A percentile compares a stretch with the other conserved stretches of the same genome.
phyloP scores from a whole-genome alignment of 2,113 vertebrate species.

The Tetraodon nigroviridis region DNA sequence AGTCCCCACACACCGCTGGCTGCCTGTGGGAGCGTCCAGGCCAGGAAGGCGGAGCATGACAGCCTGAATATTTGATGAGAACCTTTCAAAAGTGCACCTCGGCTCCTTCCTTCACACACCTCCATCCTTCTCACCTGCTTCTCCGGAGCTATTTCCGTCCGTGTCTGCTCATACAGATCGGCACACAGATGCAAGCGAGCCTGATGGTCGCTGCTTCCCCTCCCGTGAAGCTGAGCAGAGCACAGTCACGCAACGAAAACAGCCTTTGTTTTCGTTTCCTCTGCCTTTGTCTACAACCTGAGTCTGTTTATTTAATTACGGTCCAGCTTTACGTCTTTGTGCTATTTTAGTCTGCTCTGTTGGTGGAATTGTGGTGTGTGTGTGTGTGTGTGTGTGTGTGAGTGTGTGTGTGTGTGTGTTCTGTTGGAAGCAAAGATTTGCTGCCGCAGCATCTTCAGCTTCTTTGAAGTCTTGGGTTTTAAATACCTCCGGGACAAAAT shows the following conservation, averaged over 20 bases:
- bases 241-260: slow-evolving; percentile 3
- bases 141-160: slow-evolving; percentile 39
- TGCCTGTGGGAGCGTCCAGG: slow-evolving; percentile 11
- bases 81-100: slow-evolving; percentile 22
- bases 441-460: slow-evolving; percentile 2
- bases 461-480: slow-evolving; percentile 22
- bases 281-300: background rate
- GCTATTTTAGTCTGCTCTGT: background rate
- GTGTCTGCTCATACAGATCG: slow-evolving; percentile 32
- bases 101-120: slow-evolving; percentile 39
- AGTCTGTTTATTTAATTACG: background rate
- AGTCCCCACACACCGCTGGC: slow-evolving; percentile 17
- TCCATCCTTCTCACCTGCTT: slow-evolving; percentile 12
- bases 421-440: slow-evolving; percentile 9
- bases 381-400: background rate
- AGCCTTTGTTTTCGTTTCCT: background rate
- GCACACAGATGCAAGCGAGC: slow-evolving; percentile 25
- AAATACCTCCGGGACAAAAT: slow-evolving; percentile 3
- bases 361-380: background rate
- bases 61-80: slow-evolving; percentile 41
- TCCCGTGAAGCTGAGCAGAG: slow-evolving; percentile 7
- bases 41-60: slow-evolving; percentile 16
- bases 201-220: background rate
- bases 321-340: slow-evolving; percentile 7
- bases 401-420: background rate